Evolutionary conservation across 2,113 vertebrate species (phyloP).

Genomic region (Apteryx owenii): DNA sequence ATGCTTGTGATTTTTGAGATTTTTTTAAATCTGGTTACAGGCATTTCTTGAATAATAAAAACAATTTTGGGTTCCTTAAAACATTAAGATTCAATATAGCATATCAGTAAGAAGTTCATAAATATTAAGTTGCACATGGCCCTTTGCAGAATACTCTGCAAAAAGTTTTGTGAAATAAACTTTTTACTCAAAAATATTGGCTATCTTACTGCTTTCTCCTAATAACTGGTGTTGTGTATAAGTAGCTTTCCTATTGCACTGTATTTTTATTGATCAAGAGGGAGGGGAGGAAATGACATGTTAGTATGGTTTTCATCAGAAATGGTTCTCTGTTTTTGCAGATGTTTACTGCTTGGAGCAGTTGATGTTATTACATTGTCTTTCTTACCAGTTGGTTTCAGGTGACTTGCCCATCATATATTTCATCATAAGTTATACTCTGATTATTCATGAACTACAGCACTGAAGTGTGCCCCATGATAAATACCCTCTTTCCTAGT

Average conservation of each 20-base stretch:
- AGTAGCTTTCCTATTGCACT: neutral
- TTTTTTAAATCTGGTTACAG: neutral
- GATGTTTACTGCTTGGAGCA: neutral
- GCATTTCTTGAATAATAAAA: neutral
- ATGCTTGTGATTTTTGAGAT: neutral
- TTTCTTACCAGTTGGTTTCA: neutral
- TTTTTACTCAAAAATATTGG: neutral
- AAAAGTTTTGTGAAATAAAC: neutral
- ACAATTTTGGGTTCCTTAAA: neutral
- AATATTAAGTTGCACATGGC: neutral
- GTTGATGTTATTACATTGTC: too few relatives aligned
- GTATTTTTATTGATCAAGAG: neutral
- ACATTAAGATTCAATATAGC: neutral
- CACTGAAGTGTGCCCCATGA: neutral
- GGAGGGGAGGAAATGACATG: neutral
- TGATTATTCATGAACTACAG: neutral
- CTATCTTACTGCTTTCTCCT: neutral
- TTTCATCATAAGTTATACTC: neutral
- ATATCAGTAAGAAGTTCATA: neutral
- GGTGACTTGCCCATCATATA: neutral
- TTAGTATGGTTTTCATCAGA: neutral
- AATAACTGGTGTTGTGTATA: neutral
- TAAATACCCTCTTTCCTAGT: neutral
- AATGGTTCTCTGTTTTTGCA: neutral
- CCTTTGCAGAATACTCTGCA: neutral